These are phyloP conservation scores for Tribolium freemani DNA, from an alignment of 2,888 invertebrate species.

Conservation along the genomic window DNA sequence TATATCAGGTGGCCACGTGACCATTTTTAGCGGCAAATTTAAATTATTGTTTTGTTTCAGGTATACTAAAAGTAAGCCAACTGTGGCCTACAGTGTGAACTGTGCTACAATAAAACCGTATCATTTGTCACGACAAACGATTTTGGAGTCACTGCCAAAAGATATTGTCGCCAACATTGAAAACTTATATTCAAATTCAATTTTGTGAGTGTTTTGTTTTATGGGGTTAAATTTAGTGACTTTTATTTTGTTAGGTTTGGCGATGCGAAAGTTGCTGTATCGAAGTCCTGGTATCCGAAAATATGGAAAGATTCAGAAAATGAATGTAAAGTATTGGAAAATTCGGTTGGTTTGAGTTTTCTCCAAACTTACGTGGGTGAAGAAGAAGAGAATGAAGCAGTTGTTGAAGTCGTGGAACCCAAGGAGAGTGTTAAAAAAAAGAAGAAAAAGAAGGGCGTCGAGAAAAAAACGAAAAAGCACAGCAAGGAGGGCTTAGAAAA, in stretches of 20 bases:
- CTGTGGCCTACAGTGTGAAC: conserved; percentile 58
- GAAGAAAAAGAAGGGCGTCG: background rate
- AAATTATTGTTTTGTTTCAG: conserved; percentile 50
- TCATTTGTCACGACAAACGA: conserved; percentile 53
- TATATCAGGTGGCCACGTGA: conserved; percentile 56
- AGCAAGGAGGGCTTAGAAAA: background rate
- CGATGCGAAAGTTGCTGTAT: conserved; percentile 10
- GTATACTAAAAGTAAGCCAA: conserved; percentile 58
- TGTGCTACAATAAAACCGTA: conserved; percentile 49
- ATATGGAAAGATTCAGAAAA: conserved; percentile 53
- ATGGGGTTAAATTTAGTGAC: background rate
- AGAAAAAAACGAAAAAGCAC: conserved; percentile 3
- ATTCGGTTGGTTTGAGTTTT: conserved; percentile 62
- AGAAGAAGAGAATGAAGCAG: conserved; percentile 53
- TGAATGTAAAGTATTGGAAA: conserved; percentile 61
- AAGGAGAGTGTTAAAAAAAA: background rate
- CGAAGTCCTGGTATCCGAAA: conserved; percentile 59
- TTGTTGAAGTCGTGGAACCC: background rate
- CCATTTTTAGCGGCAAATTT: background rate
- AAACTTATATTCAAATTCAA: conserved; percentile 47
- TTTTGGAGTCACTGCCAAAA: conserved; percentile 54
- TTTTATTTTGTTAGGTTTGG: background rate
- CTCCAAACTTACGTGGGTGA: conserved; percentile 64
- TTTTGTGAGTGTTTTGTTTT: conserved; percentile 34
- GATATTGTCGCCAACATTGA: conserved; percentile 50